Evolutionary conservation across 2,797 vertebrate species (phyloP).

Genomic region (Melanotaenia maccullochi): DNA sequence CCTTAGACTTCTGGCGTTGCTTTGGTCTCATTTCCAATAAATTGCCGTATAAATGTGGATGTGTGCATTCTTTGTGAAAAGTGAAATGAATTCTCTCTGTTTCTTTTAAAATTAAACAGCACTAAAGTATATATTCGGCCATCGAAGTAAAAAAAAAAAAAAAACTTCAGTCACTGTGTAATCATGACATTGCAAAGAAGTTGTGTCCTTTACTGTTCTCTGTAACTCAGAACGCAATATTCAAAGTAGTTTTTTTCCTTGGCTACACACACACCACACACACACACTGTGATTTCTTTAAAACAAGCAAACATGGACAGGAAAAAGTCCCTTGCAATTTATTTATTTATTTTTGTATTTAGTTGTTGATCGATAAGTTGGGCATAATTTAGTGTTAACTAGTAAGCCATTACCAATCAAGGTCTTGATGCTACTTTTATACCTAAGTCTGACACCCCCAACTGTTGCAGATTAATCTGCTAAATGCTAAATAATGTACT

Average conservation of each 20-base stretch:
- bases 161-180: background rate
- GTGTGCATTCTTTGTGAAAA: conserved; percentile 2
- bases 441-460: too few species aligned
- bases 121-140: background rate
- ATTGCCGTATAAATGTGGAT: conserved; percentile 12
- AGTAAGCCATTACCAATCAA: too few species aligned
- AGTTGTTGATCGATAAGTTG: too few species aligned
- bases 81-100: conserved; percentile 6
- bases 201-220: background rate
- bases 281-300: too few species aligned
- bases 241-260: background rate
- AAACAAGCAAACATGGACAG: background rate
- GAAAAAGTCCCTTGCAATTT: too few species aligned
- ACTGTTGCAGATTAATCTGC: too few species aligned
- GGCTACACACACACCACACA: background rate
- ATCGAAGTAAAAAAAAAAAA: background rate
- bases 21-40: conserved; percentile 25
- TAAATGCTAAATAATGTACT: too few species aligned
- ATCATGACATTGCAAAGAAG: background rate
- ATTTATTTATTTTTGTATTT: too few species aligned
- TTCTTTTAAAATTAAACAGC: background rate
- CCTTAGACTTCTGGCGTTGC: background rate
- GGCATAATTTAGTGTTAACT: too few species aligned
- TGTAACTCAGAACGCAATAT: too few species aligned
- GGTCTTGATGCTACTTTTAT: too few species aligned